A percentile compares a stretch with the other conserved stretches of the same genome.
These are phyloP conservation scores for Protula sp. DNA, from an alignment of 2,888 invertebrate species.

Conservation along the genomic window DNA sequence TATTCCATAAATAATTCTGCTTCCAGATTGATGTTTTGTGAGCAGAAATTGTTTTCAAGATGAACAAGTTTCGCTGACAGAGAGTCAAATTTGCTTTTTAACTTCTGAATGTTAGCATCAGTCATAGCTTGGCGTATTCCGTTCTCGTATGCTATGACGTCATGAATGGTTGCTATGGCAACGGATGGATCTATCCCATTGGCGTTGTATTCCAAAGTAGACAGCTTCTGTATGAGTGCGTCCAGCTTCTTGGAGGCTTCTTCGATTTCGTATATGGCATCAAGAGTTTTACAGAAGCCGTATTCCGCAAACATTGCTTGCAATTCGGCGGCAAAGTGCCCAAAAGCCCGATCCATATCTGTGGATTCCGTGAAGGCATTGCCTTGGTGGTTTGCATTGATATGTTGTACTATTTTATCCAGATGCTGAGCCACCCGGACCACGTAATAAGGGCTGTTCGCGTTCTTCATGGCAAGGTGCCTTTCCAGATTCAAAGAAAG, in stretches of 20 bases:
- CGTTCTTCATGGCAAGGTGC: conserved; percentile 10
- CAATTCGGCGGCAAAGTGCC: conserved; percentile 17
- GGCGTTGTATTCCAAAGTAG: conserved; percentile 3
- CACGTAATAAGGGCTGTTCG: conserved; percentile 10
- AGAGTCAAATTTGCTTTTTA: conserved; percentile 6
- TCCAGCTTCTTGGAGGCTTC: conserved; percentile 13
- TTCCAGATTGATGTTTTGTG: conserved; percentile 4
- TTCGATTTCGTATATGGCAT: conserved; percentile 12
- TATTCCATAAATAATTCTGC: conserved; percentile 12
- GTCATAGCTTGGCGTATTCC: conserved; percentile 18
- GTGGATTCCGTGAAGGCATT: neutral
- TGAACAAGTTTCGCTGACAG: neutral
- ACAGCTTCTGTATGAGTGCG: conserved; percentile 5
- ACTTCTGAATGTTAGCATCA: conserved; percentile 4
- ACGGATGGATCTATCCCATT: neutral
- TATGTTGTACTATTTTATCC: neutral
- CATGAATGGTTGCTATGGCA: conserved; percentile 11
- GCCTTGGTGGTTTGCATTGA: neutral
- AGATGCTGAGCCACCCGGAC: conserved; percentile 3
- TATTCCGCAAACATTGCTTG: conserved; percentile 18
- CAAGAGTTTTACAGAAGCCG: conserved; percentile 15
- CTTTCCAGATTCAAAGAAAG: conserved; percentile 10
- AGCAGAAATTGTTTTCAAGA: conserved; percentile 5
- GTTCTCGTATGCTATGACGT: conserved; percentile 7
- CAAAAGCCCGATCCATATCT: conserved; percentile 5